phyloP scores from a whole-genome alignment of 2,888 invertebrate species.

The Selenia dentaria region DNA sequence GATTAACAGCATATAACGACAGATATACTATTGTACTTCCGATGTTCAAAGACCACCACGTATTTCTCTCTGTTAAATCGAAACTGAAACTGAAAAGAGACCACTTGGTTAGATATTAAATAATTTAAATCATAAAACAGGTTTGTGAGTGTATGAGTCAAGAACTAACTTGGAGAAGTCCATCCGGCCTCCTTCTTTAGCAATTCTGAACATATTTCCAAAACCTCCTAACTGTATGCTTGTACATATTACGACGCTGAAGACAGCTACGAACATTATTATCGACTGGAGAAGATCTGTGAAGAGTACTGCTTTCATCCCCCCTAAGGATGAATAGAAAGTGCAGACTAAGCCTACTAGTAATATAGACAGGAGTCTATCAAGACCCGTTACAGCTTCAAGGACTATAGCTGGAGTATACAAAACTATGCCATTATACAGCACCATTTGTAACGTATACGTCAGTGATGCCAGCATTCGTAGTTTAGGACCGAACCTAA shows the following conservation, averaged over 20 bases:
- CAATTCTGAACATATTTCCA: slow-evolving; percentile 88
- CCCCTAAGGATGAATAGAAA: slow-evolving; percentile 94
- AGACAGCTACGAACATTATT: slow-evolving; percentile 93
- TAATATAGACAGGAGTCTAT: slow-evolving; percentile 88
- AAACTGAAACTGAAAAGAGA: slow-evolving; percentile 84
- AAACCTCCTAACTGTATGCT: slow-evolving; percentile 88
- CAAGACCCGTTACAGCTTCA: slow-evolving; percentile 92
- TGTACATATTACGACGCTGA: slow-evolving; percentile 90
- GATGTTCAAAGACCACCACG: slow-evolving; percentile 91
- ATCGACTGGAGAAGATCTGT: slow-evolving; percentile 94
- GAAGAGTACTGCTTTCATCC: slow-evolving; percentile 95
- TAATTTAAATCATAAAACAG: too few relatives aligned
- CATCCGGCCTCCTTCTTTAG: slow-evolving; percentile 87
- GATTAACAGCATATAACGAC: slow-evolving; percentile 94
- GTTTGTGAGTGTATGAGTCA: too few relatives aligned
- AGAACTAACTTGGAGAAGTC: slow-evolving; percentile 87
- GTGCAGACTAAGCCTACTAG: slow-evolving; percentile 91
- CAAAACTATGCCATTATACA: slow-evolving; percentile 95
- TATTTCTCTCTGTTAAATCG: slow-evolving; percentile 92
- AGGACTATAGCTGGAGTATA: slow-evolving; percentile 97
- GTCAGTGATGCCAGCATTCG: slow-evolving; percentile 92
- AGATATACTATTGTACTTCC: slow-evolving; percentile 92
- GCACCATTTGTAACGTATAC: slow-evolving; percentile 94
- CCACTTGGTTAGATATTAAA: not conserved
- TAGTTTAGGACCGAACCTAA: slow-evolving; percentile 91